phyloP scores from a whole-genome alignment of 2,888 invertebrate species.

The Mesopsocus fuscifrons region DNA sequence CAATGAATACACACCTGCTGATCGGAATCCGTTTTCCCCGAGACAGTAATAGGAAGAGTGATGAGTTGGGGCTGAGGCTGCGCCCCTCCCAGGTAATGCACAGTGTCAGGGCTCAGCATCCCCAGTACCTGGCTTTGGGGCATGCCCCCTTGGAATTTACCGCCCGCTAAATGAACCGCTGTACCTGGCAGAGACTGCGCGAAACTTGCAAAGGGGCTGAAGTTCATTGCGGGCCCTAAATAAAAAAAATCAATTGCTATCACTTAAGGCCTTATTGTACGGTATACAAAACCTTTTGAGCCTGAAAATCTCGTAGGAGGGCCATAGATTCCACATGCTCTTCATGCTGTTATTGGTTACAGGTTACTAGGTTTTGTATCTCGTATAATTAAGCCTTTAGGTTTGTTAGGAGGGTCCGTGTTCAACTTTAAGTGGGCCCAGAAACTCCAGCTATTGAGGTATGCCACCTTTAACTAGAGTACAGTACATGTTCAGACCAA shows the following conservation, averaged over 20 bases:
- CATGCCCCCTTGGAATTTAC: conserved; percentile 49
- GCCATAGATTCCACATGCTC: too few relatives aligned
- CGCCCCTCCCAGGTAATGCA: conserved; percentile 43
- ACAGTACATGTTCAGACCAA: too few relatives aligned
- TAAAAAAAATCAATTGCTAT: not conserved
- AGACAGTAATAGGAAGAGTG: conserved; percentile 58
- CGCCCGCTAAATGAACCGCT: conserved; percentile 16
- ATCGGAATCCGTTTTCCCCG: conserved; percentile 41
- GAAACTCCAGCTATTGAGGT: too few relatives aligned
- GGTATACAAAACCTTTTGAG: too few relatives aligned
- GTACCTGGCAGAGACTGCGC: conserved; percentile 21
- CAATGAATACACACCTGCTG: conserved; percentile 5
- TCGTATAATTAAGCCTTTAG: too few relatives aligned
- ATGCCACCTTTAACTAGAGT: too few relatives aligned
- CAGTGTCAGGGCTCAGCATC: conserved; percentile 43
- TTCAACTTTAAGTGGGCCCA: too few relatives aligned
- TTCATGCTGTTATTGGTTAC: too few relatives aligned
- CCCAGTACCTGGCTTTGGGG: conserved; percentile 44
- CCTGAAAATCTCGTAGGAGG: too few relatives aligned
- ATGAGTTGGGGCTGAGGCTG: conserved; percentile 44
- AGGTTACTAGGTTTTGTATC: too few relatives aligned
- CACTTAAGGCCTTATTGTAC: too few relatives aligned
- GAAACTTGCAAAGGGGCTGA: conserved; percentile 37
- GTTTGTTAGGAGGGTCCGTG: too few relatives aligned
- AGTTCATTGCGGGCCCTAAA: conserved; percentile 42